Evolutionary conservation across 2,113 vertebrate species (phyloP).

Genomic region (Sprattus sprattus): DNA sequence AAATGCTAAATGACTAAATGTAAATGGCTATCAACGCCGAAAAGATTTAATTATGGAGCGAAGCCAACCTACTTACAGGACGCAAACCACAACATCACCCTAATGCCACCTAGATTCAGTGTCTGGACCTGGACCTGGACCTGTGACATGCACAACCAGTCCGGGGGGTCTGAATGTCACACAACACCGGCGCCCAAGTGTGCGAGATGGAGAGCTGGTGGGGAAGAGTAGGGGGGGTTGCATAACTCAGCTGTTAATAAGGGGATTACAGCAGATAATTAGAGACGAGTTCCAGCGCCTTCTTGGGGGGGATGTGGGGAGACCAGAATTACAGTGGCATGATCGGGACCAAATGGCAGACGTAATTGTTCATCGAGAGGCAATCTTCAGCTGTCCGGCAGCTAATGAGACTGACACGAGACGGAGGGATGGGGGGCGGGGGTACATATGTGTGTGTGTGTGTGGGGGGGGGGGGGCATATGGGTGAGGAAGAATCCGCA

Average conservation of each 20-base stretch:
- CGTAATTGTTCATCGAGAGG: constrained; percentile 45
- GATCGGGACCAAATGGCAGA: constrained; percentile 48
- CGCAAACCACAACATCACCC: background rate
- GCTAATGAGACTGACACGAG: constrained; percentile 35
- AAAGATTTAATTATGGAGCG: constrained; percentile 77
- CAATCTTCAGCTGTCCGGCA: constrained; percentile 41
- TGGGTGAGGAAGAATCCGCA: background rate
- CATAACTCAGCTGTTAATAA: constrained; percentile 54
- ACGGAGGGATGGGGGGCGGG: background rate
- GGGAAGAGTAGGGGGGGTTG: constrained; percentile 9
- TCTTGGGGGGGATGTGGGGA: background rate
- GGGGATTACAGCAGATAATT: constrained; percentile 55
- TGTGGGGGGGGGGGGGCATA: background rate
- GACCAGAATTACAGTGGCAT: constrained; percentile 36
- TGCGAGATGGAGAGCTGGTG: background rate
- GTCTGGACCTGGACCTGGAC: background rate
- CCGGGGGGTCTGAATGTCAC: background rate
- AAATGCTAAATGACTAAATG: no score
- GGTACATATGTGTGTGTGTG: background rate
- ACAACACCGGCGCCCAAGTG: background rate
- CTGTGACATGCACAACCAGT: background rate
- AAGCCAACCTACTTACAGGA: constrained; percentile 73
- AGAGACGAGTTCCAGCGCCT: constrained; percentile 31
- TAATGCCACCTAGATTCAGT: constrained; percentile 10
- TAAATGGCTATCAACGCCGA: constrained; percentile 51